A percentile compares a stretch with the other conserved stretches of the same genome.
Conservation (phyloP, 2,888 invertebrate genomes). For the Psylliodes chrysocephalus region DNA sequence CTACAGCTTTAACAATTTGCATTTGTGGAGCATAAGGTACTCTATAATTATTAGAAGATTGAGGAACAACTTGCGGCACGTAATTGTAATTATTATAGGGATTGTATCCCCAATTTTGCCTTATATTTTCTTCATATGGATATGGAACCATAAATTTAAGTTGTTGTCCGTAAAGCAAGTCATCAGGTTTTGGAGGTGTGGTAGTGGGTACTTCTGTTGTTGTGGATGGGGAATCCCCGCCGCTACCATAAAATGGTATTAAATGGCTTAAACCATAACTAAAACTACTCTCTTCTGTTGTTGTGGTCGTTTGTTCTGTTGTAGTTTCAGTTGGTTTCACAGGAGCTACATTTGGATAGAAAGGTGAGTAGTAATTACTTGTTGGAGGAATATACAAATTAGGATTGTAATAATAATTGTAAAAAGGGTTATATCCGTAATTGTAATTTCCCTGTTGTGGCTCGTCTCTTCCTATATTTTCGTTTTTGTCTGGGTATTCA, state of each 20-base stretch:
- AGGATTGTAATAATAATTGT: conserved; percentile 15
- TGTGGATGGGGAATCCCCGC: conserved; percentile 36
- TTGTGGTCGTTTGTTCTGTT: conserved; percentile 36
- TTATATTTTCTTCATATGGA: conserved; percentile 47
- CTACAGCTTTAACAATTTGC: conserved; percentile 58
- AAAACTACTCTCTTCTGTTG: conserved; percentile 34
- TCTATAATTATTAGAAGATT: conserved; percentile 54
- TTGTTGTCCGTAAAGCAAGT: conserved; percentile 52
- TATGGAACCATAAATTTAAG: conserved; percentile 61
- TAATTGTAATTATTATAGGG: conserved; percentile 58
- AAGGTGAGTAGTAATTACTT: conserved; percentile 3
- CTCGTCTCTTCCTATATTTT: conserved; percentile 4
- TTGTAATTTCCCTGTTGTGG: background rate
- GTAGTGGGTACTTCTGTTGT: conserved; percentile 47
- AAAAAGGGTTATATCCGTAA: background rate
- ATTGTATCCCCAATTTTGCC: conserved; percentile 42
- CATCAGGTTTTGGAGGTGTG: conserved; percentile 34
- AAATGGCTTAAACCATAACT: conserved; percentile 42
- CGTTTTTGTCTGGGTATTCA: conserved; percentile 28
- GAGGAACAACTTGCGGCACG: conserved; percentile 57
- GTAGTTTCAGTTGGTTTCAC: conserved; percentile 29
- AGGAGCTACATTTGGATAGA: background rate
- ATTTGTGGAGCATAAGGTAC: conserved; percentile 59
- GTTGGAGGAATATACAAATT: background rate
- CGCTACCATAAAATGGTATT: conserved; percentile 40